Percentiles rank a stretch among this genome's conserved stretches.
These are phyloP conservation scores for Rhabdornis inornatus DNA, from an alignment of 2,113 vertebrate genomes.

Conservation along the genomic window DNA sequence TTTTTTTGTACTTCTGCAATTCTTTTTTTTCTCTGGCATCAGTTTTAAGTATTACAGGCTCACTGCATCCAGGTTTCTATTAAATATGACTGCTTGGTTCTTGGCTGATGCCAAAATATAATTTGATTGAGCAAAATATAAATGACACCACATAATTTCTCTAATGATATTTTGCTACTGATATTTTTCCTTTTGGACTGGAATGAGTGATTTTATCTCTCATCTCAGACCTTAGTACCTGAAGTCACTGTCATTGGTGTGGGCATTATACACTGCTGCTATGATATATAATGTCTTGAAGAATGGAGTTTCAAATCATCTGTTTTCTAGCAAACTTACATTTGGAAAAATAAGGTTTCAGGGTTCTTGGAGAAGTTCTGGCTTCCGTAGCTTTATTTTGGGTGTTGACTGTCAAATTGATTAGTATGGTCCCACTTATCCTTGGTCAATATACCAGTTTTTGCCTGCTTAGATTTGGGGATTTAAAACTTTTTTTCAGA, in stretches of 20 bases:
- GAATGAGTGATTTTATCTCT: background rate
- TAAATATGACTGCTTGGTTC: background rate
- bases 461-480: background rate
- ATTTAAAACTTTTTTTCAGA: background rate
- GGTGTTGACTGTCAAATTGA: background rate
- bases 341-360: background rate
- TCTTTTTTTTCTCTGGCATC: background rate
- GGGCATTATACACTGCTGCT: background rate
- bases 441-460: background rate
- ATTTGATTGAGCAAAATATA: background rate
- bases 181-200: background rate
- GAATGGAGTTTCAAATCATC: background rate
- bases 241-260: background rate
- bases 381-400: background rate
- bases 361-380: background rate
- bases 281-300: rapidly evolving
- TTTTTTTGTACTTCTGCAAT: background rate
- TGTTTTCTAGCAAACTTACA: background rate
- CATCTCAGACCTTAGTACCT: background rate
- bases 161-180: background rate
- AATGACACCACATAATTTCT: background rate
- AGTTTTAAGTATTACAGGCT: background rate
- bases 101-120: background rate
- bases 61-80: background rate
- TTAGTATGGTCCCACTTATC: background rate